phyloP scores from a whole-genome alignment of 2,113 vertebrate species.

The Daphoenositta chrysoptera region DNA sequence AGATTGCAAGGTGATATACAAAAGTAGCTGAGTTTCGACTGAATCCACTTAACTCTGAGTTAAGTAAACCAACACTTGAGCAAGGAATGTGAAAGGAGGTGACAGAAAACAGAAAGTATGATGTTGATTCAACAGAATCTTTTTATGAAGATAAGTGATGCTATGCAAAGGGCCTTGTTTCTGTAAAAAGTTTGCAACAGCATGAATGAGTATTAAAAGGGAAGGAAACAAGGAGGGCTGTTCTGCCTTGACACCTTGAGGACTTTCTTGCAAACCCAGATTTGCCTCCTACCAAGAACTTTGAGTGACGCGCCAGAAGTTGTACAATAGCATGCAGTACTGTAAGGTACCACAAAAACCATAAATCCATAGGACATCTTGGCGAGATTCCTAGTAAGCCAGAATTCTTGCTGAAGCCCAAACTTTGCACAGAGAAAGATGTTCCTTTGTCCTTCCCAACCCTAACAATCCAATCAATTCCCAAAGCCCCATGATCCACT shows the following conservation, averaged over 20 bases:
- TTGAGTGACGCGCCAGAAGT: not conserved
- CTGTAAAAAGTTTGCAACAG: not conserved
- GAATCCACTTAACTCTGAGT: not conserved
- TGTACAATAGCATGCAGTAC: not conserved
- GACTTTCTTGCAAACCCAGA: not conserved
- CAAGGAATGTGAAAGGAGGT: not conserved
- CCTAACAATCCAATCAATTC: not conserved
- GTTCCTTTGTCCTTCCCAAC: accelerated
- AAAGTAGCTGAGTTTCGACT: not conserved
- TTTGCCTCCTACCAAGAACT: not conserved
- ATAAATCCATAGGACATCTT: not conserved
- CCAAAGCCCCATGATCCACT: not conserved
- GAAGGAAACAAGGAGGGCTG: not conserved
- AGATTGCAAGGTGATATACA: not conserved
- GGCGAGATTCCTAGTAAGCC: not conserved
- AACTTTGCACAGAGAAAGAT: not conserved
- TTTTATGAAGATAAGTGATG: not conserved
- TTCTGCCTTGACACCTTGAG: not conserved
- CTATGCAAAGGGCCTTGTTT: not conserved
- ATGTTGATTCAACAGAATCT: not conserved
- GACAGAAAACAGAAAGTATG: not conserved
- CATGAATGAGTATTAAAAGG: not conserved
- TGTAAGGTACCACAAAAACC: not conserved
- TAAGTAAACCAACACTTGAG: not conserved
- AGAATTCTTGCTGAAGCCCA: not conserved